These are phyloP conservation scores for Rhabdornis inornatus DNA, from an alignment of 2,113 vertebrate species.

Conservation along the genomic window DNA sequence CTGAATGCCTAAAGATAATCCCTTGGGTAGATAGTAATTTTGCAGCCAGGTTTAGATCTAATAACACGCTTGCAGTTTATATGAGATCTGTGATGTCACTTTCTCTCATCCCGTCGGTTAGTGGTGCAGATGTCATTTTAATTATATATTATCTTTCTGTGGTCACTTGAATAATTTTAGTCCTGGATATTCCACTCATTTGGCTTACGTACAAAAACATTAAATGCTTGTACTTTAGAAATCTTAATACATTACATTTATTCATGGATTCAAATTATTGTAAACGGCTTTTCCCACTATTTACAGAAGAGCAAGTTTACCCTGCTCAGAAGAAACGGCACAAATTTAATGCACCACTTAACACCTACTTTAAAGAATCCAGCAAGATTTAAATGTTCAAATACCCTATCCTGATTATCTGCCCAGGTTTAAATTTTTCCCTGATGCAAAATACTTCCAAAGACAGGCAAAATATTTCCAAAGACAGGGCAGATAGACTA, in stretches of 20 bases:
- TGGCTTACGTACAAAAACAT: constrained; percentile 26
- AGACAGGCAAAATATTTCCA: constrained; percentile 12
- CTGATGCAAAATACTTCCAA: constrained; percentile 16
- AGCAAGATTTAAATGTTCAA: constrained; percentile 42
- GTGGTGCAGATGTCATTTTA: constrained; percentile 42
- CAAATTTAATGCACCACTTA: constrained; percentile 58
- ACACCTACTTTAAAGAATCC: constrained; percentile 28
- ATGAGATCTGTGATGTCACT: constrained; percentile 47
- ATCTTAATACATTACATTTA: constrained; percentile 29
- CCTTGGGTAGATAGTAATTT: constrained; percentile 55
- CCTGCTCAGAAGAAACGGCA: constrained; percentile 13
- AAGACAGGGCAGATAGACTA: neutral
- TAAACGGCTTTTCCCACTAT: constrained; percentile 8
- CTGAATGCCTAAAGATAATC: constrained; percentile 47
- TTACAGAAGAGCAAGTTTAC: constrained; percentile 34
- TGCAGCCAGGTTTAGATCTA: constrained; percentile 59
- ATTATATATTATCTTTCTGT: constrained; percentile 34
- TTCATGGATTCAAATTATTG: constrained; percentile 34
- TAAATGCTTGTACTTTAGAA: neutral
- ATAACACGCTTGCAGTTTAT: constrained; percentile 36
- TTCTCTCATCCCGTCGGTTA: neutral
- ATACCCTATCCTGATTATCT: constrained; percentile 41
- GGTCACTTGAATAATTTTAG: constrained; percentile 41
- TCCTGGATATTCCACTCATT: constrained; percentile 14
- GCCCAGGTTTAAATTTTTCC: constrained; percentile 6